phyloP scores from a whole-genome alignment of 2,888 invertebrate genomes.

The Nomada ferruginata region DNA sequence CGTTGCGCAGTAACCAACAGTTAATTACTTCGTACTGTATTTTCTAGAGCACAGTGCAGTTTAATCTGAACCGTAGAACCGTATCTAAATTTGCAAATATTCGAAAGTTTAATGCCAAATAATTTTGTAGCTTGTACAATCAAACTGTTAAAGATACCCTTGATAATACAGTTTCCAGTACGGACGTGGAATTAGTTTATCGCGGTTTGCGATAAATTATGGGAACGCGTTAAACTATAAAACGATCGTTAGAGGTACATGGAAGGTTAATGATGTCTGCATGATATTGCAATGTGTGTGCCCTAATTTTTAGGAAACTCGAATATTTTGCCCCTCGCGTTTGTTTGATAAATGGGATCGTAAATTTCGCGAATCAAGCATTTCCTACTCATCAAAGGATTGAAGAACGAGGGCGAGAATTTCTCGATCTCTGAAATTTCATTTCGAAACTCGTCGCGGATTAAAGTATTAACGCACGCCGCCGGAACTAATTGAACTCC shows the following conservation, averaged over 20 bases:
- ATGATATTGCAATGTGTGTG: no score
- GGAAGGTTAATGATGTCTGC: no score
- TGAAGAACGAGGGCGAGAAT: no score
- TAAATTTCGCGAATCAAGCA: no score
- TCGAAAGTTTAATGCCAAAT: background rate
- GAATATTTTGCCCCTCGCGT: no score
- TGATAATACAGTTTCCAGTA: background rate
- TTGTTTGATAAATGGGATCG: no score
- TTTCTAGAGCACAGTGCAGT: background rate
- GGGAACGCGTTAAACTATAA: no score
- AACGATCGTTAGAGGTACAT: no score
- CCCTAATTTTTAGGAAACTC: no score
- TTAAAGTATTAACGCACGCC: constrained; percentile 35
- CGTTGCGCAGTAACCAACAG: no score
- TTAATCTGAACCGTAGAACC: background rate
- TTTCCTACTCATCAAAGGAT: no score
- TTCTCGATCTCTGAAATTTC: background rate
- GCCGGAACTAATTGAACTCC: constrained; percentile 33
- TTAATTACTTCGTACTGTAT: background rate
- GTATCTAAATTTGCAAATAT: background rate
- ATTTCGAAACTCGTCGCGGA: constrained; percentile 14
- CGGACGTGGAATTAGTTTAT: background rate
- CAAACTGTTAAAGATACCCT: background rate
- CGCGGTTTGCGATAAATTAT: no score
- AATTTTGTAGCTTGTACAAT: background rate